Evolutionary conservation across 2,888 invertebrate genomes (phyloP).

Genomic region (Altica lythri): DNA sequence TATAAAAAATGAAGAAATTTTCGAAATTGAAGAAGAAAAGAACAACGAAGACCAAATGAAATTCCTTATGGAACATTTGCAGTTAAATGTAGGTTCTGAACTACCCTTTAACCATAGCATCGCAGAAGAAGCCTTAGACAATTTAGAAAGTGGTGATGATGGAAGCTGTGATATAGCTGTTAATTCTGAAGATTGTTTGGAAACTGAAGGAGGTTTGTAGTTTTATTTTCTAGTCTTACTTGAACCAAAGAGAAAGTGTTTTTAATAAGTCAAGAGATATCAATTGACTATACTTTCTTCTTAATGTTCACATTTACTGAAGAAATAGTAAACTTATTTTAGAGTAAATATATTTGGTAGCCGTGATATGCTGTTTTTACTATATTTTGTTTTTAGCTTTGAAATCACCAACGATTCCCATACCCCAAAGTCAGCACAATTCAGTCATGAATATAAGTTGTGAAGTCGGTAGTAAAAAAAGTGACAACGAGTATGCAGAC

Average conservation of each 20-base stretch:
- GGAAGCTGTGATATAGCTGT: constrained; percentile 58
- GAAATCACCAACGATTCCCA: constrained; percentile 71
- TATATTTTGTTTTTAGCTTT: constrained; percentile 28
- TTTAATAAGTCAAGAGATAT: no score
- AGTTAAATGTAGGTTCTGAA: constrained; percentile 56
- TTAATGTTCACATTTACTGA: no score
- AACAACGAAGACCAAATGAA: constrained; percentile 53
- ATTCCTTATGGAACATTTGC: constrained; percentile 53
- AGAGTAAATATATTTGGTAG: no score
- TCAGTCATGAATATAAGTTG: constrained; percentile 62
- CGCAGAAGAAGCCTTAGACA: constrained; percentile 61
- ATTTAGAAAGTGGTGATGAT: constrained; percentile 48
- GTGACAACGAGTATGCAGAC: constrained; percentile 53
- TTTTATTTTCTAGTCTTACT: no score
- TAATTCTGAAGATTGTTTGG: constrained; percentile 56
- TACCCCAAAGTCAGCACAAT: constrained; percentile 62
- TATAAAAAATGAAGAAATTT: constrained; percentile 61
- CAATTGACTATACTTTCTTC: no score
- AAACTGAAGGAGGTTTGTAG: constrained; percentile 37
- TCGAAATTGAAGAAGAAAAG: constrained; percentile 78
- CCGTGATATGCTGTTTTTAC: neutral
- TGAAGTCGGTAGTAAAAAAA: constrained; percentile 67
- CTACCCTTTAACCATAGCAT: constrained; percentile 58
- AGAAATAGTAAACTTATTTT: no score
- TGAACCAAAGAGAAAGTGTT: no score